These are phyloP conservation scores for Mechanitis messenoides DNA, from an alignment of 2,888 invertebrate species.

Conservation along the genomic window DNA sequence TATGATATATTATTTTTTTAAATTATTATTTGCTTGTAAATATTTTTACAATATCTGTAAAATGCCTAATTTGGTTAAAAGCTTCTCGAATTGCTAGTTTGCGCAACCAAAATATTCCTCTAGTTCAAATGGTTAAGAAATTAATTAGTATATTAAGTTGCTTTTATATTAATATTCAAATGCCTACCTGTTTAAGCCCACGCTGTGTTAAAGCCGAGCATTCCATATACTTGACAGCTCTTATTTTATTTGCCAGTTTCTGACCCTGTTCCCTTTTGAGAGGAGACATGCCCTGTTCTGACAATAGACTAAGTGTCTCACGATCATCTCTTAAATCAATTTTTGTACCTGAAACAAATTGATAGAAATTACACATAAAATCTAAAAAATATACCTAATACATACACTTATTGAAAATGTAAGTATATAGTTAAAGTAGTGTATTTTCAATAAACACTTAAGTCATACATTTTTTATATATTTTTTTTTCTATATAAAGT, in stretches of 20 bases:
- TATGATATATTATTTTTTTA: too few species aligned
- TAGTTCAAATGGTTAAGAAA: too few species aligned
- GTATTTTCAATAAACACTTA: neutral
- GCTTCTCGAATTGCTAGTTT: too few species aligned
- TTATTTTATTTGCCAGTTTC: constrained; percentile 98
- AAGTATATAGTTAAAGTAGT: too few species aligned
- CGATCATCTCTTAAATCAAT: constrained; percentile 98
- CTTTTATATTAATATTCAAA: constrained; percentile 16
- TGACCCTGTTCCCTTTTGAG: constrained; percentile 98
- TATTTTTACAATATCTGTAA: too few species aligned
- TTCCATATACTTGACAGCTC: constrained; percentile 99
- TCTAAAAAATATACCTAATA: too few species aligned
- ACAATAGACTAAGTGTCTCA: constrained; percentile 92
- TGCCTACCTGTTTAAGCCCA: constrained; percentile 94
- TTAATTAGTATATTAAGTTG: too few species aligned
- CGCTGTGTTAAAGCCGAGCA: constrained; percentile 99
- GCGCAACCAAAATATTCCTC: too few species aligned
- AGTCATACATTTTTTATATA: too few species aligned
- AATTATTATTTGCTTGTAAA: too few species aligned
- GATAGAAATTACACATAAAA: neutral
- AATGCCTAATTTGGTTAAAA: too few species aligned
- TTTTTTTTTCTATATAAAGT: too few species aligned
- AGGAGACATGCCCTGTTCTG: constrained; percentile 96
- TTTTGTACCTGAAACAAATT: constrained; percentile 87
- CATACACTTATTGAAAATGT: neutral